These are phyloP conservation scores for Harmothoe impar DNA, from an alignment of 2,888 invertebrate genomes.

Conservation along the genomic window DNA sequence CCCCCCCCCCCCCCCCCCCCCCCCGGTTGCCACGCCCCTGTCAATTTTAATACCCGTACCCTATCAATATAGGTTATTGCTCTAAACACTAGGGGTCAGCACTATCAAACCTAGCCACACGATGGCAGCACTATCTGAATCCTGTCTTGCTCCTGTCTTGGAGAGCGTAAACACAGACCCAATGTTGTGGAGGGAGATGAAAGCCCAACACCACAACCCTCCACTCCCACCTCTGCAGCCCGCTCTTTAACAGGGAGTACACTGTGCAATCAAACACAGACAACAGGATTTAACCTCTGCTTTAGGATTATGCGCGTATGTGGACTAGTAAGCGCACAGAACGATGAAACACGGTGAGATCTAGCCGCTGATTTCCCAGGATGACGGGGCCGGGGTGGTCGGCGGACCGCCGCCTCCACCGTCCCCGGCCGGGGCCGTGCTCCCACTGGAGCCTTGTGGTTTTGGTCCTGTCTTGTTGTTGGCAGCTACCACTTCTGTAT, in stretches of 20 bases:
- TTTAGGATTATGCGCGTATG: neutral
- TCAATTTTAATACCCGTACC: no score
- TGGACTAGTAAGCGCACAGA: neutral
- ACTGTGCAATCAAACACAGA: neutral
- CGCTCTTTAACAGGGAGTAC: neutral
- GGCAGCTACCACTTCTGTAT: neutral
- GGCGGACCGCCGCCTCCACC: neutral
- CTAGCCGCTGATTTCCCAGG: neutral
- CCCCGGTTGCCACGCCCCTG: no score
- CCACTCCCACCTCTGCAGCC: neutral
- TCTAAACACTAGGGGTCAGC: neutral
- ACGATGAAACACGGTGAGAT: neutral
- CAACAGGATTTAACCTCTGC: neutral
- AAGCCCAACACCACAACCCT: neutral
- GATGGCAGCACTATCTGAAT: neutral
- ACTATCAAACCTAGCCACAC: neutral
- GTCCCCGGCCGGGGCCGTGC: neutral
- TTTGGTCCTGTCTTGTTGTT: slow-evolving; percentile 6
- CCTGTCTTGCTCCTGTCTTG: no score
- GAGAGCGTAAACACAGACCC: neutral
- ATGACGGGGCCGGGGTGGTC: neutral
- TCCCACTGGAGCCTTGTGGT: neutral
- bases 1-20: no score
- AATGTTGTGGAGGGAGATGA: slow-evolving; percentile 4
- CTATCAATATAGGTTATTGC: no score